These are phyloP conservation scores for Rhinichthys klamathensis DNA, from an alignment of 2,113 vertebrate genomes.

Conservation along the genomic window DNA sequence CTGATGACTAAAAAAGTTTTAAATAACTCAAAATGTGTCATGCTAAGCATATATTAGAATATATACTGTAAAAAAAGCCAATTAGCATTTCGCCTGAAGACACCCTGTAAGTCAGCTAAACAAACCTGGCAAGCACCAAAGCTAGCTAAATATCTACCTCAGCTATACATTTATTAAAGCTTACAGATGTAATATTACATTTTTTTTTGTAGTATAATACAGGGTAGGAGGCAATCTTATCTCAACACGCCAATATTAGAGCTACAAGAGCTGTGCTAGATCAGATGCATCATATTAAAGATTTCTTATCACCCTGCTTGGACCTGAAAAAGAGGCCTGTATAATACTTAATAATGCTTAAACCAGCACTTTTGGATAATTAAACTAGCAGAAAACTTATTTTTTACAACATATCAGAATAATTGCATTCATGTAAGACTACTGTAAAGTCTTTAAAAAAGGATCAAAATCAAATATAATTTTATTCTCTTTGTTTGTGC, in stretches of 20 bases:
- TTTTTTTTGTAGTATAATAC: slow-evolving; percentile 47
- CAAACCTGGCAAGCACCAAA: background rate
- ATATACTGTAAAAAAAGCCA: background rate
- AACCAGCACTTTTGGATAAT: slow-evolving; percentile 41
- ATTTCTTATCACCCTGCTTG: slow-evolving; percentile 47
- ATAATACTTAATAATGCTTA: slow-evolving; percentile 53
- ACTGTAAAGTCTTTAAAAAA: background rate
- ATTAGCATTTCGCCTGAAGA: background rate
- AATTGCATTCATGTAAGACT: background rate
- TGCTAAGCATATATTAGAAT: slow-evolving; percentile 12
- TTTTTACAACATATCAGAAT: background rate
- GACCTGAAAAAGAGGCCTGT: slow-evolving; percentile 45
- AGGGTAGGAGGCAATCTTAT: slow-evolving; percentile 30
- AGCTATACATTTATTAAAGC: slow-evolving; percentile 19
- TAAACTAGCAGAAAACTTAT: slow-evolving; percentile 43
- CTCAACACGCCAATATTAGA: slow-evolving; percentile 41
- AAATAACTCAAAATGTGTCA: background rate
- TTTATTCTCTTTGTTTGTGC: background rate
- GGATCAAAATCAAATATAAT: background rate
- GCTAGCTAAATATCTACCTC: slow-evolving; percentile 4
- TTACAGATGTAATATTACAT: slow-evolving; percentile 33
- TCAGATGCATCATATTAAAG: slow-evolving; percentile 57
- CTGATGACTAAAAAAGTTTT: background rate
- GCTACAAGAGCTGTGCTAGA: slow-evolving; percentile 52
- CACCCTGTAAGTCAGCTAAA: background rate